These are phyloP conservation scores for Amblyornis subalaris DNA, from an alignment of 2,113 vertebrate genomes.

Conservation along the genomic window DNA sequence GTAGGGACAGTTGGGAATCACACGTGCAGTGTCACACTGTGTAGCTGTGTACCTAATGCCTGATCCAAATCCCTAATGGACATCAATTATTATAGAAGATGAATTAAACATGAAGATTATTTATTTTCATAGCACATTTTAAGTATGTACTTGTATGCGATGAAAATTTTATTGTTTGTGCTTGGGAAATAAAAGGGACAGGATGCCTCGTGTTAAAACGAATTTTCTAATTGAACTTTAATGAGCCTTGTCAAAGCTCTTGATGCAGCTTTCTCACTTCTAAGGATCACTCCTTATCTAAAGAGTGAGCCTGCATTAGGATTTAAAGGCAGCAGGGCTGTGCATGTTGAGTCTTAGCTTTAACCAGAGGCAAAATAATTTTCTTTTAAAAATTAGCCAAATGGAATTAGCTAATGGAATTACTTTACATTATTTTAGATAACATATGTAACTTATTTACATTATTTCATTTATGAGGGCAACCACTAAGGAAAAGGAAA, in stretches of 20 bases:
- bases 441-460: not conserved
- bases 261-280: not conserved
- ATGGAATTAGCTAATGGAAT: not conserved
- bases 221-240: slow-evolving; percentile 13
- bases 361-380: not conserved
- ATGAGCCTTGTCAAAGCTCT: not conserved
- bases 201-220: not conserved
- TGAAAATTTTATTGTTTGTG: not conserved
- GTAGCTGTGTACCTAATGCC: not conserved
- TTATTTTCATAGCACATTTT: not conserved
- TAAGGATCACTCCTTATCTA: not conserved
- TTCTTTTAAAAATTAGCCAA: not conserved
- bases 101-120: slow-evolving; percentile 10
- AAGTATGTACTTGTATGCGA: not conserved
- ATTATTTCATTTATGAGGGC: not conserved
- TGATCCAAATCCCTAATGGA: not conserved
- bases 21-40: not conserved
- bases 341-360: not conserved
- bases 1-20: not conserved
- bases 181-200: not conserved
- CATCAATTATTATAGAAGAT: not conserved
- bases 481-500: not conserved
- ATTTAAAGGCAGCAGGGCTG: not conserved
- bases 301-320: not conserved
- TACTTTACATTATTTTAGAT: not conserved